Percentiles rank a stretch among this genome's conserved stretches.
These are phyloP conservation scores for Potamarius usumacintae DNA, from an alignment of 2,113 vertebrate genomes.

Conservation along the genomic window DNA sequence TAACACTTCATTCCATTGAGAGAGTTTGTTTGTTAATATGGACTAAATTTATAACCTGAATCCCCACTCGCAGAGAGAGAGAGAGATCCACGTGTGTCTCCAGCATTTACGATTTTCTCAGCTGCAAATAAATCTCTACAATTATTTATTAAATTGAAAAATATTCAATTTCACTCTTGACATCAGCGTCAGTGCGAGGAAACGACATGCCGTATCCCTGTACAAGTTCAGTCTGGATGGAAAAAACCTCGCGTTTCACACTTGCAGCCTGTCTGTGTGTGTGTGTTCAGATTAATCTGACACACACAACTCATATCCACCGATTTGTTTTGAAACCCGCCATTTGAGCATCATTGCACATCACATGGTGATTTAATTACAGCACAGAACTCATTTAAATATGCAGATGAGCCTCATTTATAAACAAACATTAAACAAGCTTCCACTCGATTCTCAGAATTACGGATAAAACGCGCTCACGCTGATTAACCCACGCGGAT, in stretches of 20 bases:
- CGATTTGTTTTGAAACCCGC: neutral
- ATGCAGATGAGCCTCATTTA: conserved; percentile 4
- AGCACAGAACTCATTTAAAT: conserved; percentile 9
- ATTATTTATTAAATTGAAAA: neutral
- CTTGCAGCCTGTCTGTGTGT: neutral
- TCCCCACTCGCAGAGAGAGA: neutral
- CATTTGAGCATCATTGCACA: neutral
- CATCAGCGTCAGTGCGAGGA: neutral
- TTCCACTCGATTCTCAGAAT: neutral
- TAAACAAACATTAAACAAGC: conserved; percentile 8
- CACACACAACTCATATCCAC: neutral
- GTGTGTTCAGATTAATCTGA: neutral
- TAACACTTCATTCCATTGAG: neutral
- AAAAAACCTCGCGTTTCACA: no score
- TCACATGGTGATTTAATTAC: conserved; percentile 9
- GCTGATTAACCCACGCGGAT: neutral
- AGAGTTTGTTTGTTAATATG: neutral
- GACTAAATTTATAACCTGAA: neutral
- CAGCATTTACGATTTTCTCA: neutral
- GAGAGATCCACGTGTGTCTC: neutral
- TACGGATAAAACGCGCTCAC: neutral
- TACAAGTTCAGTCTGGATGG: neutral
- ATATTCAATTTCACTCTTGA: neutral
- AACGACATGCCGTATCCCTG: neutral
- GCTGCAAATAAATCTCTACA: neutral